A percentile compares a stretch with the other conserved stretches of the same genome.
These are phyloP conservation scores for Sardinella longiceps DNA, from an alignment of 2,797 vertebrate species.

Conservation along the genomic window DNA sequence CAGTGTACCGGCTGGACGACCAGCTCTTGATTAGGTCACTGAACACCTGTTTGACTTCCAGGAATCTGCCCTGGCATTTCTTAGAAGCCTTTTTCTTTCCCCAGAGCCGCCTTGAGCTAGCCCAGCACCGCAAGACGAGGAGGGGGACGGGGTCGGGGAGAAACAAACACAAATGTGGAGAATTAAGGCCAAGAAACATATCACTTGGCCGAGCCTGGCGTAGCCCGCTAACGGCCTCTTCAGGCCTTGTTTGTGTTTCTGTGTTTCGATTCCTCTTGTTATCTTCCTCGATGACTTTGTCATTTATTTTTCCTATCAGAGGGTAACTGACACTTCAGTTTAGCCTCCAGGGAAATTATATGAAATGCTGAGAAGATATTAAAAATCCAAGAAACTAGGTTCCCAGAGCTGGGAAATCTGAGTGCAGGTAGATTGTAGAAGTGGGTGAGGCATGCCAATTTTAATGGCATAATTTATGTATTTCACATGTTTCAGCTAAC, in stretches of 20 bases:
- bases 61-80: slow-evolving; percentile 5
- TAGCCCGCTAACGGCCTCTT: no score
- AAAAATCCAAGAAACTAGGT: background rate
- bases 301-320: background rate
- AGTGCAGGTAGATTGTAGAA: no score
- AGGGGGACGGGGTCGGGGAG: no score
- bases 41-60: background rate
- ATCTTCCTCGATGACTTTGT: background rate
- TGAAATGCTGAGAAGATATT: background rate
- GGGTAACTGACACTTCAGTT: background rate
- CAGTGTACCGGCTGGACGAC: background rate
- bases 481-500: slow-evolving; percentile 38
- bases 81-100: background rate
- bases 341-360: background rate
- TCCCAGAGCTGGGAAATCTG: background rate
- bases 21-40: background rate
- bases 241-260: background rate
- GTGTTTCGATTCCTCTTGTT: background rate
- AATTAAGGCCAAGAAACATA: background rate
- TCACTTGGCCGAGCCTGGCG: background rate
- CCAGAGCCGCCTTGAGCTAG: background rate
- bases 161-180: background rate
- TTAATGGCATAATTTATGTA: slow-evolving; percentile 47
- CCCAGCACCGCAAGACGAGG: background rate
- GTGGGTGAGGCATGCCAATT: background rate